These are phyloP conservation scores for Lophius piscatorius DNA, from an alignment of 2,113 vertebrate species.

Conservation along the genomic window DNA sequence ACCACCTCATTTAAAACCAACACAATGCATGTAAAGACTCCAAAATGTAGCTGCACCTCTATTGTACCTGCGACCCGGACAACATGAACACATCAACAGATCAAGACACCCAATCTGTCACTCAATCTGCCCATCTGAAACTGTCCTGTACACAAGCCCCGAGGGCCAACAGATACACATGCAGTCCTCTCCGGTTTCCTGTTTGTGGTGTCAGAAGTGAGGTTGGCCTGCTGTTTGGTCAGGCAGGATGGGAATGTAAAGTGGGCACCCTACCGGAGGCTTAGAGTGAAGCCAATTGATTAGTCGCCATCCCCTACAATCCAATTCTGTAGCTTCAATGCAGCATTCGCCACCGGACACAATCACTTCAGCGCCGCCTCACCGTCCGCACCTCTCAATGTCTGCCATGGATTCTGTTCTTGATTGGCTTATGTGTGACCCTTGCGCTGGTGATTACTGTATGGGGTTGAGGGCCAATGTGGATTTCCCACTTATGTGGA, in stretches of 20 bases:
- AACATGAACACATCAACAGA: constrained; percentile 35
- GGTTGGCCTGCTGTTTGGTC: constrained; percentile 1
- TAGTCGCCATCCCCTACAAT: constrained; percentile 48
- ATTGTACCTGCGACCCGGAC: constrained; percentile 23
- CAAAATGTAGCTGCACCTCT: constrained; percentile 20
- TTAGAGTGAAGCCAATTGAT: constrained; percentile 55
- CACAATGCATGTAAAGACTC: constrained; percentile 15
- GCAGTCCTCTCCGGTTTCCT: constrained; percentile 46
- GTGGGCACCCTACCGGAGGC: constrained; percentile 31
- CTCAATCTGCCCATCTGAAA: constrained; percentile 61
- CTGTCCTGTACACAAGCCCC: constrained; percentile 45
- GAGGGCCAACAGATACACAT: constrained; percentile 41
- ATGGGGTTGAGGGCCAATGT: constrained; percentile 2
- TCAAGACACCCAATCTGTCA: constrained; percentile 55
- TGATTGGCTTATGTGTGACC: constrained; percentile 29
- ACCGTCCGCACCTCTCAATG: constrained; percentile 4
- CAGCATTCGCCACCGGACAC: constrained; percentile 31
- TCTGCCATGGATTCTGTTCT: constrained; percentile 10
- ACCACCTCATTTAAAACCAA: constrained; percentile 14
- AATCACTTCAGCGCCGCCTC: constrained; percentile 32
- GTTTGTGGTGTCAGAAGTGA: constrained; percentile 35
- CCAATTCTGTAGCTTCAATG: constrained; percentile 45
- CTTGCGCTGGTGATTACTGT: constrained; percentile 24
- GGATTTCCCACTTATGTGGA: constrained; percentile 24
- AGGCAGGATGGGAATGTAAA: constrained; percentile 25